Conservation (phyloP, 1,140 invertebrate species). For the Dendroctonus valens region DNA sequence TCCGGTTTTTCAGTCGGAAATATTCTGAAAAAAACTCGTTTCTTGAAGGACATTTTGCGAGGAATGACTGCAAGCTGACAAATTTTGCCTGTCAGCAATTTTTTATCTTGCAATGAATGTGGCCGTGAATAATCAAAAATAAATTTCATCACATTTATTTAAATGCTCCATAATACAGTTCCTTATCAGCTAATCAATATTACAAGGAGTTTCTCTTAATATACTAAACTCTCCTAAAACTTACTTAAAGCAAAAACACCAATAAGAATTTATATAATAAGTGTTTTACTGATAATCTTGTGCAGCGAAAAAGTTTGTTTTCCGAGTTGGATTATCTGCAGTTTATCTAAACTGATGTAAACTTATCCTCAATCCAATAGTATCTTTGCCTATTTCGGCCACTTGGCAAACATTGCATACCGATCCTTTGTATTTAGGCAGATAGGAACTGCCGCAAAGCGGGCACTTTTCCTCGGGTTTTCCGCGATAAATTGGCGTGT, state of each 20-base stretch:
- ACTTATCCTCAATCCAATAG: conserved; percentile 82
- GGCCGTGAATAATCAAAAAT: no score
- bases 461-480: conserved; percentile 94
- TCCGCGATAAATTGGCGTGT: conserved; percentile 92
- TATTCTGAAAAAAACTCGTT: conserved; percentile 39
- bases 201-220: no score
- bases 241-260: background rate
- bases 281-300: no score
- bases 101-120: no score
- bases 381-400: conserved; percentile 89
- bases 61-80: no score
- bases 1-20: conserved; percentile 36
- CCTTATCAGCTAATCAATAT: no score
- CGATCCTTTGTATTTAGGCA: conserved; percentile 82
- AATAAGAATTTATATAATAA: no score
- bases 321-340: background rate
- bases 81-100: no score
- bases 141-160: no score
- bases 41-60: conserved; percentile 8
- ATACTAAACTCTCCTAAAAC: background rate
- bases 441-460: conserved; percentile 87
- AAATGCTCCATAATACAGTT: no score
- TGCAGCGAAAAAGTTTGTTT: no score
- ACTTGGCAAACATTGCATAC: conserved; percentile 87
- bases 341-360: conserved; percentile 62